Base-by-base conservation (phyloP, 1,140 invertebrate genomes). In the Lamellibrachia luymesi region DNA sequence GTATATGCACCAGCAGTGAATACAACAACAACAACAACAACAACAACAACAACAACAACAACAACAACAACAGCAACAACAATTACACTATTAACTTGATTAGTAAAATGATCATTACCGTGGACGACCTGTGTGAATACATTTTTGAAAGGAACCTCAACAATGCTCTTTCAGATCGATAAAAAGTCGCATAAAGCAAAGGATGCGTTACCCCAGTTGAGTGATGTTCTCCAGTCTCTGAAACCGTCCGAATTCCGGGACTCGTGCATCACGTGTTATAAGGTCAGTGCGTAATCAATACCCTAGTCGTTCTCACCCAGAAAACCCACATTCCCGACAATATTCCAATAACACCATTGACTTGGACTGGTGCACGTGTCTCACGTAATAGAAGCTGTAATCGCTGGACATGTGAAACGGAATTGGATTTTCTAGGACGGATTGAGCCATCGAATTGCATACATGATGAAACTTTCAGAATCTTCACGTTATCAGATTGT, bases 181-280 rank as follows among this genome's bases (percentile, higher is more conserved):
- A 97, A 96, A 94, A 95, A 95, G 27, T 91, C 91, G 22, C 64
- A 93, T 52, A 95, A 97, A 89, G 96, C 96, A 90, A 97, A 97
- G 95, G 97, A 97, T 94, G 96, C 96, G 51, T 94, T 97, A 22
- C 96, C 96, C 90, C 97, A 96, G 52, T 95, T 97, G 22, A 97
- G 97, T 94, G 97, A 97, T 94, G 96, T 97, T 6, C 95, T 97
- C 25, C 96, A 95, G 52, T 96, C 96, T 56, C 94, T 97, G 49
- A 97, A 96, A 94, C 96, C 97, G 7, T 97, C 97, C 90, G 97
- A 97, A 94, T 97, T 97, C 95, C 96, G 96, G 94, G 97, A 97
- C 95, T 97, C 97, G 94, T 97, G 97, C 94, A 95, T 97, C 25
- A 96, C 96, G 8, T 96, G 96, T 51, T 97, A 97, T 94, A 97